Conservation (phyloP, 2,888 invertebrate genomes). For the Fabriciana adippe region DNA sequence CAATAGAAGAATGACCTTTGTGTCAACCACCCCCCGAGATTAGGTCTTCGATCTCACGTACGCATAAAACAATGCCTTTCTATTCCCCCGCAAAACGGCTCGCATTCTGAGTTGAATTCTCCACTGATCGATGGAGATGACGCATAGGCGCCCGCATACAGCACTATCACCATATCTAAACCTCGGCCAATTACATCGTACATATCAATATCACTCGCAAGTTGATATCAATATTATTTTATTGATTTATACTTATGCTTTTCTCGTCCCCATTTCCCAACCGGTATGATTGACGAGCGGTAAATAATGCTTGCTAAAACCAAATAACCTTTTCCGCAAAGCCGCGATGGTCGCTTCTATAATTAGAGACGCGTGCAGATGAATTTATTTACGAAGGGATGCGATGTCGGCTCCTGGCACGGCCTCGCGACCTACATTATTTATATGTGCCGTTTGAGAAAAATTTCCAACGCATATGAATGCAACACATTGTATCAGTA, state of each 20-base stretch:
- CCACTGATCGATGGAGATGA: constrained; percentile 55
- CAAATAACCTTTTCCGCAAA: constrained; percentile 38
- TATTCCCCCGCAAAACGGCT: constrained; percentile 17
- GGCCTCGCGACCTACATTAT: constrained; percentile 64
- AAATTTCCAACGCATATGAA: constrained; percentile 20
- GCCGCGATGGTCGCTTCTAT: constrained; percentile 48
- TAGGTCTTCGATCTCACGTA: constrained; percentile 25
- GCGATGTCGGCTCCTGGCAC: constrained; percentile 57
- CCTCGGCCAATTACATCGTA: constrained; percentile 51
- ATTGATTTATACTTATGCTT: constrained; percentile 26
- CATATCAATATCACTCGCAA: constrained; percentile 50
- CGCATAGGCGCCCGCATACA: constrained; percentile 51
- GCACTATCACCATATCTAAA: constrained; percentile 46
- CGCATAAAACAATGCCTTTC: constrained; percentile 22
- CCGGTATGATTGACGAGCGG: constrained; percentile 21
- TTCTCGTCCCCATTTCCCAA: not conserved
- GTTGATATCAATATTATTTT: constrained; percentile 37
- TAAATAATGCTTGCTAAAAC: constrained; percentile 32
- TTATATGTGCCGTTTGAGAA: constrained; percentile 37
- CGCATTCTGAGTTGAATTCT: constrained; percentile 20
- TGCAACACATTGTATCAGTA: not conserved
- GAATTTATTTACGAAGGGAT: constrained; percentile 64
- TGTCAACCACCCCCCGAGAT: constrained; percentile 26
- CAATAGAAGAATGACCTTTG: constrained; percentile 27
- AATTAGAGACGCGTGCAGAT: constrained; percentile 60